Conservation (phyloP, 2,797 vertebrate genomes). For the Poeciliopsis paucimaculata region DNA sequence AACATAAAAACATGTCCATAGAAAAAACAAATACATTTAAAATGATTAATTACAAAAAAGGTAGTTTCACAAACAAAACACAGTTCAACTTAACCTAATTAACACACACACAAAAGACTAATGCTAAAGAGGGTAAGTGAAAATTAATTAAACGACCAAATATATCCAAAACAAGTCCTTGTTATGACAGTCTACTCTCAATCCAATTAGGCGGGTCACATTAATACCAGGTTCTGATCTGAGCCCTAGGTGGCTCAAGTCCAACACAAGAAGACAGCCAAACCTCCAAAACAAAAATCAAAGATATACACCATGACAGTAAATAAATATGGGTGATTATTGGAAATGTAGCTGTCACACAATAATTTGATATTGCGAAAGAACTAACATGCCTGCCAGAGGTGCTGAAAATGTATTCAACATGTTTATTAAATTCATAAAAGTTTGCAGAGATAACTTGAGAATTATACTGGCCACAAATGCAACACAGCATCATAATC, state of each 20-base stretch:
- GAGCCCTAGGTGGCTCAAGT: neutral
- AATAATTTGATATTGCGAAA: neutral
- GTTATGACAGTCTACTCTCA: neutral
- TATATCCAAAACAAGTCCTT: neutral
- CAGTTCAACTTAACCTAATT: too few species aligned
- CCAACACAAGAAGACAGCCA: neutral
- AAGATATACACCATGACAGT: neutral
- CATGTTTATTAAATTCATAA: conserved; percentile 10
- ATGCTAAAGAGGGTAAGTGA: too few species aligned
- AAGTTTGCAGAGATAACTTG: conserved; percentile 27
- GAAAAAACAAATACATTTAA: too few species aligned
- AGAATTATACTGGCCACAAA: conserved; percentile 25
- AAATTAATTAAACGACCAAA: too few species aligned
- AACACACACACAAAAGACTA: too few species aligned
- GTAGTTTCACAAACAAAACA: too few species aligned
- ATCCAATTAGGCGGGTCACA: neutral
- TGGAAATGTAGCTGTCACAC: neutral
- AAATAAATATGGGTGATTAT: neutral
- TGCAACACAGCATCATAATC: conserved; percentile 38
- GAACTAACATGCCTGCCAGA: neutral
- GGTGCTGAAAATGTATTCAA: neutral
- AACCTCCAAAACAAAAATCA: conserved; percentile 1
- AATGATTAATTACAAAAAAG: too few species aligned
- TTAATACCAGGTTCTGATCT: neutral
- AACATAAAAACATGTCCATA: too few species aligned